These are phyloP conservation scores for Jacana jacana DNA, from an alignment of 2,113 vertebrate species.

Conservation along the genomic window DNA sequence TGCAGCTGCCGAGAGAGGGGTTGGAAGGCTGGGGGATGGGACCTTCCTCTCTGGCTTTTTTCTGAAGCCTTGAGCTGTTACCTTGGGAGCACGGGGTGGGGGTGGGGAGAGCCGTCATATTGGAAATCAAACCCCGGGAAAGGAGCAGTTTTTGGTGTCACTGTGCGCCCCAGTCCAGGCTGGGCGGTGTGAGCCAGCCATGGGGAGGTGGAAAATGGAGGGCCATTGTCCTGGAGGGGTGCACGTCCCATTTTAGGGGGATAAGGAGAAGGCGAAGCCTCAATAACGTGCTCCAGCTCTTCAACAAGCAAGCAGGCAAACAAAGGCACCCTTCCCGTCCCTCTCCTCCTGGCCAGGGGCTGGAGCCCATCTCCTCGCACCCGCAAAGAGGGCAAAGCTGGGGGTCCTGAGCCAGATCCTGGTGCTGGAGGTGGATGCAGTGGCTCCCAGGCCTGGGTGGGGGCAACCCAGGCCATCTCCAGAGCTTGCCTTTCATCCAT, in stretches of 20 bases:
- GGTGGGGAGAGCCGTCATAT: conserved; percentile 52
- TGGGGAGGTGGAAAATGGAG: conserved; percentile 50
- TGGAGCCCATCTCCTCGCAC: not conserved
- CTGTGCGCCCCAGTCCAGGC: not conserved
- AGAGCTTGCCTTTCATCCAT: conserved; percentile 2
- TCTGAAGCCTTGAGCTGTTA: conserved; percentile 60
- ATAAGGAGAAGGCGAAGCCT: not conserved
- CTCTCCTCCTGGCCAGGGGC: not conserved
- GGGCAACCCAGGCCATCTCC: too few relatives aligned
- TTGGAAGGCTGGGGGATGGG: conserved; percentile 57
- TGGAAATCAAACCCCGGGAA: conserved; percentile 60
- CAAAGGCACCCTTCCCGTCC: conserved; percentile 20
- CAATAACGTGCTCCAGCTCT: not conserved
- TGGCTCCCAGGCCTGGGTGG: not conserved
- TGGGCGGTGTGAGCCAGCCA: not conserved
- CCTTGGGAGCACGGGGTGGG: conserved; percentile 59
- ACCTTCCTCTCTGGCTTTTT: conserved; percentile 27
- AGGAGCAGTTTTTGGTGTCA: conserved; percentile 11
- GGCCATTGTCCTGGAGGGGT: not conserved
- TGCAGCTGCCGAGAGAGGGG: conserved; percentile 62
- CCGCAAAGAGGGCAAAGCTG: not conserved
- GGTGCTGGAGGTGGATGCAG: not conserved
- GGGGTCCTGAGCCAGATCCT: not conserved
- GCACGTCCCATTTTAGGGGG: not conserved
- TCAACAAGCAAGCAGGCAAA: not conserved